Base-by-base conservation (phyloP, 2,113 vertebrate genomes). In the Psittacus erithacus region DNA sequence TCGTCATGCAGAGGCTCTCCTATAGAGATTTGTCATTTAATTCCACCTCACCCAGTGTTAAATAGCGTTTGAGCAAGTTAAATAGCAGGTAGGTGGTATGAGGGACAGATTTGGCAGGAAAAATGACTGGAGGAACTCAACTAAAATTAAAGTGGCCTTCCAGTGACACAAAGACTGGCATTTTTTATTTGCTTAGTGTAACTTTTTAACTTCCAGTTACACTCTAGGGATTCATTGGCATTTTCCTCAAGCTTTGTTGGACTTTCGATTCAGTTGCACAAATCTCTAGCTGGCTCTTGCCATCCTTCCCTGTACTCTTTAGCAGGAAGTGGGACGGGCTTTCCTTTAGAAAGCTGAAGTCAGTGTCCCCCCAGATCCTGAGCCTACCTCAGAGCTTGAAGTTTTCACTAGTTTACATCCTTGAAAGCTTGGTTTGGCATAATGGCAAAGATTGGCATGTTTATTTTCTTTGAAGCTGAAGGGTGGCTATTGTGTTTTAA, bases 101-200 rank as follows among this genome's bases (percentile, higher is more conserved):
- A 11, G 31, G 70, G 35, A 31, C 28, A 15, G 5, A 25, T 43
- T 44, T n/a, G 60, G 9, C 55, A 7, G 8, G 33, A 49, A 14
- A 5, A 22, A 25, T 50, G 27, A 41, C 18, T 15, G 35, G 20
- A 65, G 38, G 23, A 62, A 69, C 2, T 5, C 35, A 18, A 43
- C 19, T 44, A 55, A 43, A 74, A 74, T 19, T 17, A 13, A 44
- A n/a, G 25, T 18, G 9, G 17, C 18, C 22, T 44, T 75, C n/a
- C 10, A 29, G 17, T 4, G 52, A 50, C 52, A 8, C 27, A 9
- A 79, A 46, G 46, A 23, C 4, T 0, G 0, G 3, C 9, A 6
- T 18, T 84, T 87, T 87, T 35, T 43, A 12, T 62, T 92, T 31
- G 7, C 44, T 65, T 52, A 12, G 2, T 33, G 35, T 52, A 52